Evolutionary conservation across 2,113 vertebrate species (phyloP), one percentile per base, ranked within the genome.

Genomic region (Ovis canadensis): DNA sequence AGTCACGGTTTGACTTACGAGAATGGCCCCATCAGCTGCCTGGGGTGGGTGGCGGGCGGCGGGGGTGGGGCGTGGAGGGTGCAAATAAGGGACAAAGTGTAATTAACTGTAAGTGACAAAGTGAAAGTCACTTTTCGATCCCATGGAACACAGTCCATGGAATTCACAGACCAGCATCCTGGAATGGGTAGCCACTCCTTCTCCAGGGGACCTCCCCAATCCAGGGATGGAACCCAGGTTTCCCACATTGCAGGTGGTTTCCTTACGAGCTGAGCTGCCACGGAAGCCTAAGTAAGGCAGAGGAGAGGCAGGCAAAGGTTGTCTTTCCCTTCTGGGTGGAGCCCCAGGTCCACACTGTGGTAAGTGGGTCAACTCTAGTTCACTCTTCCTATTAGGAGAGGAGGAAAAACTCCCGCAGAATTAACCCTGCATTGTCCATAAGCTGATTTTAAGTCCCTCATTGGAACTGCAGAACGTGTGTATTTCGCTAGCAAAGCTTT

Each of bases 321-420:
- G 88, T 97, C 19, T 90, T 97, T 96, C 62, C 97, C 23, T 95
- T 95, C 96, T 71, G 64, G 97, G 97, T 27, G 25, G 93, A 97
- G 90, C 85, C 94, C 82, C 97, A 94, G 96, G 74, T 92, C 94
- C 95, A 90, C 88, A 94, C 74, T 50, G n/a, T 25, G 92, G 36
- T 95, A 94, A 98, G 86, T 0, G 0, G 91, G 97, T 97, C 95
- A 88, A 27, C 84, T 77, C 62, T 85, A 17, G 27, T 80, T 55
- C 85, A 52, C 0, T 78, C 52, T 93, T 94, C 97, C 67, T 88
- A 94, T 98, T 29, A 57, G 36, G 84, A 92, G 15, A 86, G 89
- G 55, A 90, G 93, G 33, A 5, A 59, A 29, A 71, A 36, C 62
- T 25, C 33, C 31, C 7, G 12, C 93, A 67, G 5, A 36, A 74